Percentiles rank a stretch among this genome's conserved stretches.
Conservation (phyloP, 2,797 vertebrate species). For the Triplophysa bombifrons region DNA sequence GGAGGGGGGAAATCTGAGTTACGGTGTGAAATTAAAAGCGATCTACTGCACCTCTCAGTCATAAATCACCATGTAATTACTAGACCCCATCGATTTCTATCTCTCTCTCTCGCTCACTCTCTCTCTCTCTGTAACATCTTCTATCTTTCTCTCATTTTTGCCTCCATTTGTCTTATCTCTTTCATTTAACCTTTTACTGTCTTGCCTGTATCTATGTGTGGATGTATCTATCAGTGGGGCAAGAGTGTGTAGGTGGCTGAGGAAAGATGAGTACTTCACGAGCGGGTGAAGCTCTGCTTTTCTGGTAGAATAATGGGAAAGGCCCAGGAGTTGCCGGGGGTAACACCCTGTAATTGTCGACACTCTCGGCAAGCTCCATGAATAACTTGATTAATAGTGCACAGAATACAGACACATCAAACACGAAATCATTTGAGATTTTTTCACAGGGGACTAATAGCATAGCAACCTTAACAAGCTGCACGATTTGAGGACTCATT, state of each 20-base stretch:
- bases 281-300: conserved; percentile 16
- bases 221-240: conserved; percentile 31
- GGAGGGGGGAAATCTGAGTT: conserved; percentile 74
- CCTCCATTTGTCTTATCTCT: conserved; percentile 35
- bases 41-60: conserved; percentile 69
- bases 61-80: conserved; percentile 77
- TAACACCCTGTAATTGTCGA: conserved; percentile 25
- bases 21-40: conserved; percentile 82
- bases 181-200: conserved; percentile 43
- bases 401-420: neutral
- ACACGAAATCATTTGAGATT: too few relatives aligned
- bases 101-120: conserved; percentile 61
- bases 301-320: conserved; percentile 28
- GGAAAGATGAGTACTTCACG: conserved; percentile 20
- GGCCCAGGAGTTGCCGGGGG: conserved; percentile 19
- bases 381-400: conserved; percentile 20
- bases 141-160: conserved; percentile 22
- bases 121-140: conserved; percentile 15
- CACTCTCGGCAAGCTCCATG: conserved; percentile 16
- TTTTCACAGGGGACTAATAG: neutral
- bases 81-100: conserved; percentile 74
- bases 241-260: conserved; percentile 21
- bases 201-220: conserved; percentile 22
- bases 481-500: neutral
- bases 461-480: neutral